These are phyloP conservation scores for Cottoperca gobio DNA, from an alignment of 2,797 vertebrate genomes.

Conservation along the genomic window DNA sequence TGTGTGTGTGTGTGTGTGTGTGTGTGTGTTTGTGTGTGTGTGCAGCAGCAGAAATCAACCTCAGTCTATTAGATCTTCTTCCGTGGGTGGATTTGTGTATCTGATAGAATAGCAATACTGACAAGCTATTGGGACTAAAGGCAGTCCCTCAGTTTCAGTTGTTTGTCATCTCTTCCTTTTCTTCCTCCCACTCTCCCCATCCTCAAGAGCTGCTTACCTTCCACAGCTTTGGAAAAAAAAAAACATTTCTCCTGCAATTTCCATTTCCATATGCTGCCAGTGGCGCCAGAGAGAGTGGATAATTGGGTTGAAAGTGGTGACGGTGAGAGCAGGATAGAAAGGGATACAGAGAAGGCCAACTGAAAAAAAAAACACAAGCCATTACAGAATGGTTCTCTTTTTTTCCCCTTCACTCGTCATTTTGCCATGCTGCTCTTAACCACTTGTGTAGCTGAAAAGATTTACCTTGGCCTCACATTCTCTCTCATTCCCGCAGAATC, in stretches of 20 bases:
- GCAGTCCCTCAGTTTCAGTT: slow-evolving; percentile 71
- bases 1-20: background rate
- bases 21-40: slow-evolving; percentile 8
- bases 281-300: slow-evolving; percentile 87
- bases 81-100: slow-evolving; percentile 68
- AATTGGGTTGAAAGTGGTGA: slow-evolving; percentile 88
- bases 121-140: slow-evolving; percentile 73
- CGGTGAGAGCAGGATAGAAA: slow-evolving; percentile 83
- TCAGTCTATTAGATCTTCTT: slow-evolving; percentile 38
- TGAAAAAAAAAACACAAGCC: slow-evolving; percentile 75
- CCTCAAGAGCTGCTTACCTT: slow-evolving; percentile 84
- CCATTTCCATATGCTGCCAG: slow-evolving; percentile 89
- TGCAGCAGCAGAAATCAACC: slow-evolving; percentile 48
- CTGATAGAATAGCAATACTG: slow-evolving; percentile 62
- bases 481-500: slow-evolving; percentile 73
- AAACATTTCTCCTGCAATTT: slow-evolving; percentile 83
- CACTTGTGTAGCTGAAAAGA: slow-evolving; percentile 88
- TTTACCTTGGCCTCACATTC: slow-evolving; percentile 86
- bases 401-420: slow-evolving; percentile 79
- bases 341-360: slow-evolving; percentile 82
- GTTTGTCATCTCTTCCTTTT: slow-evolving; percentile 72
- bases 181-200: slow-evolving; percentile 71
- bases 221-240: slow-evolving; percentile 72
- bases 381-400: slow-evolving; percentile 82
- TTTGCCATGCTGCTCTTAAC: slow-evolving; percentile 86